Evolutionary conservation across 2,797 vertebrate species (phyloP).

Genomic region (Phalanger gymnotis): DNA sequence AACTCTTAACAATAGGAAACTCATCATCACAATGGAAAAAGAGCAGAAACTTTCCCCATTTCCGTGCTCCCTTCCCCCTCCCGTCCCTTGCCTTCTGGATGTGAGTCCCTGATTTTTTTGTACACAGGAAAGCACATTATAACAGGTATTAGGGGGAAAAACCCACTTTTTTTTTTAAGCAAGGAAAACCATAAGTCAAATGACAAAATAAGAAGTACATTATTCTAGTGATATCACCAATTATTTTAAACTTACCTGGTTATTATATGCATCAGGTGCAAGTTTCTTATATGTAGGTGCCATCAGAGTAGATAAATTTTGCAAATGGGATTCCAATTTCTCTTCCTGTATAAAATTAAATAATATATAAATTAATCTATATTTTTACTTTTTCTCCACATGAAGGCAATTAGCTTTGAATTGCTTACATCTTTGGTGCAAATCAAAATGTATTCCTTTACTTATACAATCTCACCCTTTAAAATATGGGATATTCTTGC

Average conservation of each 20-base stretch:
- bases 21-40: not conserved
- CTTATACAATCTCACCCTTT: not conserved
- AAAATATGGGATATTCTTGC: not conserved
- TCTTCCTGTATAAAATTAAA: conserved; percentile 90
- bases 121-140: not conserved
- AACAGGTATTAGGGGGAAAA: not conserved
- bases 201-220: conserved; percentile 46
- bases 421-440: not conserved
- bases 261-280: conserved; percentile 96
- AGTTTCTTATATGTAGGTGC: conserved; percentile 95
- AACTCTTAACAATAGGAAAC: not conserved
- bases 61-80: accelerated
- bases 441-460: not conserved
- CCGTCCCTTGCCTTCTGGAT: not conserved
- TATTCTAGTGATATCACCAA: conserved; percentile 11
- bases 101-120: not conserved
- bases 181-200: conserved; percentile 25
- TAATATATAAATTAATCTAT: conserved; percentile 57
- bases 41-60: not conserved
- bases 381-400: not conserved
- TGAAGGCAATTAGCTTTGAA: not conserved
- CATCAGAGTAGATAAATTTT: conserved; percentile 93
- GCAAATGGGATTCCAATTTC: conserved; percentile 93
- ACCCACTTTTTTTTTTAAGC: not conserved
- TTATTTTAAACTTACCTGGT: conserved; percentile 89